Base-by-base conservation (phyloP, 37 sponge, comb jelly and placozoan genomes). In the Geodia barretti region DNA sequence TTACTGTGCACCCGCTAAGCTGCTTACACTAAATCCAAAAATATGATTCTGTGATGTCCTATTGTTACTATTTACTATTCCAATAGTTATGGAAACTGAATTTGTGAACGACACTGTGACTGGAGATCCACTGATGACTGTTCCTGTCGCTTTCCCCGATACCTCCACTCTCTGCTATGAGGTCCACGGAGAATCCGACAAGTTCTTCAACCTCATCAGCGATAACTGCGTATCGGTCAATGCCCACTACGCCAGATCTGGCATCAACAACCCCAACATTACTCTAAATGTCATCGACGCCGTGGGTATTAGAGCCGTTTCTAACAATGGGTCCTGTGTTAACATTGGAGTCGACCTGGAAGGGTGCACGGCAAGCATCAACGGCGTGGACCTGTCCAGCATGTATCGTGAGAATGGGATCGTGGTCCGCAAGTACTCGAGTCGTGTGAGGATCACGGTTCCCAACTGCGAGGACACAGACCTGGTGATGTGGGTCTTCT, bases 381-480 rank as follows among this genome's bases (percentile, higher is more conserved):
- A 62, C 26, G 64, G 64, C 26, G 64, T 62, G 64, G 64, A 62
- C 28, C n/a, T 58, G 19, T 20, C 64, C 9, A 62, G 28, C 28
- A 28, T 28, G 28, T 62, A 62, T 28, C n/a, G 64, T 2, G 28
- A 28, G 64, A 28, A 3, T 9, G 64, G 64, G 28, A 62, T 62
- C 26, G n/a, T 28, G n/a, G 64, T 62, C 64, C 64, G 64, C 3
- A 62, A 62, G 28, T 62, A 62, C 8, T 2, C 64, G 28, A 62
- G 1, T 5, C 64, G 64, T 62, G 64, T 62, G 3, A n/a, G 64
- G n/a, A 62, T 62, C 26, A 28, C 64, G 4, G 64, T 62, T 3
- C 64, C 64, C 64, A 62, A 62, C 64, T 62, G 64, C 26, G 64
- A 62, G 64, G 64, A 62, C 64, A n/a, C n/a, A 28, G 64, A 62